Evolutionary conservation across 2,113 vertebrate genomes (phyloP), one percentile per base, ranked within the genome.

Genomic region (Rhabdomys dilectus): DNA sequence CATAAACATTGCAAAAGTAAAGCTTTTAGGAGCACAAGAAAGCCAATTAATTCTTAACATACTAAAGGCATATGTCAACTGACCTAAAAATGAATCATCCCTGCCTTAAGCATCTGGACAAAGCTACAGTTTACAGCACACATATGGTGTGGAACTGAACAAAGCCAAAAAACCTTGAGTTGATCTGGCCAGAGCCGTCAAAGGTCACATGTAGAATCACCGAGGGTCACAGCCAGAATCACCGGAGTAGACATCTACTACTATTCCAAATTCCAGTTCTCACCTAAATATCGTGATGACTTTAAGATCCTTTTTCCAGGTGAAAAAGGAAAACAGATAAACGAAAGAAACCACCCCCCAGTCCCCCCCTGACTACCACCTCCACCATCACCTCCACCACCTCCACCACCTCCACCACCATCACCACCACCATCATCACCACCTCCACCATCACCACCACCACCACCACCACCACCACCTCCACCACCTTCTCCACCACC

Each of bases 281-380:
- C 36, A 72, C 34, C 76, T 88, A 73, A 48, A 60, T 48, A 17
- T 0, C 39, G n/a, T 62, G 75, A 76, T 53, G 48, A 90, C 90
- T 93, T 94, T 95, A 56, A 82, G 92, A 93, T 80, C 56, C 34
- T 78, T 42, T 56, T 91, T 93, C 42, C 82, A 91, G 75, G 89
- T 51, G 51, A 70, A 82, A 93, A 96, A 88, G 45, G 26, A 34
- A 51, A n/a, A 36, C 24, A 84, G 9, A 39, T 3, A 58, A 64
- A 72, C 13, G 42, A 56, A n/a, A 39, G 42, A 86, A 85, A 84
- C n/a, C 72, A 39, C 7, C 17, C 45, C 45, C 45, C 3, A 45
- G 45, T 21, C 72, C 12, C 22, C n/a, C n/a, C n/a, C n/a, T n/a
- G n/a, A 42, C 21, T n/a, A 39, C 36, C 70, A n/a, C 21, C 22